phyloP scores from a whole-genome alignment of 1,140 invertebrate species.

The Leptopilina clavipes region DNA sequence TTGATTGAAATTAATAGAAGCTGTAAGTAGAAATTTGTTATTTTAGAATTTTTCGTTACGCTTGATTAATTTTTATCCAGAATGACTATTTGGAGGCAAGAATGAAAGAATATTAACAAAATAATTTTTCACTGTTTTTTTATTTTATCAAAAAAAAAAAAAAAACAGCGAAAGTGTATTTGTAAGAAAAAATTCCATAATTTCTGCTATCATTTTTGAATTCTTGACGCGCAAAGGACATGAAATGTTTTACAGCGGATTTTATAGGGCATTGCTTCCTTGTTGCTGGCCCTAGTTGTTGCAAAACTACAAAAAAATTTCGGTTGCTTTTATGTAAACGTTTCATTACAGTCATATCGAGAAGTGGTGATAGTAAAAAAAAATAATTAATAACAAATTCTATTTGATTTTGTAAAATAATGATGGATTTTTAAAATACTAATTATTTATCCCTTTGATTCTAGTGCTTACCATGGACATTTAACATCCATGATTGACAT shows the following conservation, averaged over 20 bases:
- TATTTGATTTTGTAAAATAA: conserved; percentile 42
- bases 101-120: too few relatives aligned
- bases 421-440: background rate
- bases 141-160: too few relatives aligned
- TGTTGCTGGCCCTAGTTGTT: conserved; percentile 7
- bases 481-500: conserved; percentile 95
- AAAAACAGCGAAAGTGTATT: background rate
- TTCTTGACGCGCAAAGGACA: conserved; percentile 25
- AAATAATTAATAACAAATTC: background rate
- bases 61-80: too few relatives aligned
- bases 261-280: conserved; percentile 36
- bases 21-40: too few relatives aligned
- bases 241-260: conserved; percentile 40
- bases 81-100: too few relatives aligned
- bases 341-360: conserved; percentile 53
- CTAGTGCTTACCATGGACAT: conserved; percentile 98
- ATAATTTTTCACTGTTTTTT: too few relatives aligned
- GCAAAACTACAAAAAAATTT: conserved; percentile 42
- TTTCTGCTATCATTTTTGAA: background rate
- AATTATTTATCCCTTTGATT: conserved; percentile 62
- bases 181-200: too few relatives aligned
- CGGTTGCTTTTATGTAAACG: conserved; percentile 50
- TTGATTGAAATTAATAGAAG: too few relatives aligned
- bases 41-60: too few relatives aligned
- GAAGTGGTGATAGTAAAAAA: conserved; percentile 43